Evolutionary conservation across 2,797 vertebrate species (phyloP).

Genomic region (Poecilia wingei): DNA sequence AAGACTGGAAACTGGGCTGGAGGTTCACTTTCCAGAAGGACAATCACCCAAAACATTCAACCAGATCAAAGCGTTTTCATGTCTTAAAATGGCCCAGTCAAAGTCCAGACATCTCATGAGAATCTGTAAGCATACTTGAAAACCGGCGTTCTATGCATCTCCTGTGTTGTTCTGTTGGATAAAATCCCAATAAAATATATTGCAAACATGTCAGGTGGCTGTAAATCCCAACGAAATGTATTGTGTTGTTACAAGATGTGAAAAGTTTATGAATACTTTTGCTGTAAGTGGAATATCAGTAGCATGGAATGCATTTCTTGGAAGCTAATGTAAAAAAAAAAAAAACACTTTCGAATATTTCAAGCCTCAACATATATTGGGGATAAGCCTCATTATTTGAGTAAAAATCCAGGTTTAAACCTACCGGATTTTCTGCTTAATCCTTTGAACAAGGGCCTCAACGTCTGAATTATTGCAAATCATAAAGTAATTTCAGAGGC

Average conservation of each 20-base stretch:
- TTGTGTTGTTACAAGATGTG: neutral
- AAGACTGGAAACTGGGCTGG: neutral
- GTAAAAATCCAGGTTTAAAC: slow-evolving; percentile 2
- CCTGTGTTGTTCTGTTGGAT: neutral
- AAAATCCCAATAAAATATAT: neutral
- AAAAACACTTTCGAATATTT: neutral
- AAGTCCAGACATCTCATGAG: neutral
- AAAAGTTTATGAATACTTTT: neutral
- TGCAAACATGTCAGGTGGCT: no score
- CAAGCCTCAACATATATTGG: neutral
- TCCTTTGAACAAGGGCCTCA: neutral
- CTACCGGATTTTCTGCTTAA: neutral
- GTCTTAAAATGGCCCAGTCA: neutral
- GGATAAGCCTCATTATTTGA: neutral
- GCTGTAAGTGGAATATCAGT: neutral
- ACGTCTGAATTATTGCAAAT: slow-evolving; percentile 22
- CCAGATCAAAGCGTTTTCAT: neutral
- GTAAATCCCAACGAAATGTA: neutral
- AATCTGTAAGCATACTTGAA: neutral
- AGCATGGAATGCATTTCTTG: neutral
- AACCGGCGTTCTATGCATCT: neutral
- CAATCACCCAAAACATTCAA: neutral
- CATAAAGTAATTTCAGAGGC: slow-evolving; percentile 8
- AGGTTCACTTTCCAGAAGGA: neutral
- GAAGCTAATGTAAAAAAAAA: neutral